Base-by-base conservation (phyloP, 2,888 invertebrate genomes). In the Drosophila vallismaia region DNA sequence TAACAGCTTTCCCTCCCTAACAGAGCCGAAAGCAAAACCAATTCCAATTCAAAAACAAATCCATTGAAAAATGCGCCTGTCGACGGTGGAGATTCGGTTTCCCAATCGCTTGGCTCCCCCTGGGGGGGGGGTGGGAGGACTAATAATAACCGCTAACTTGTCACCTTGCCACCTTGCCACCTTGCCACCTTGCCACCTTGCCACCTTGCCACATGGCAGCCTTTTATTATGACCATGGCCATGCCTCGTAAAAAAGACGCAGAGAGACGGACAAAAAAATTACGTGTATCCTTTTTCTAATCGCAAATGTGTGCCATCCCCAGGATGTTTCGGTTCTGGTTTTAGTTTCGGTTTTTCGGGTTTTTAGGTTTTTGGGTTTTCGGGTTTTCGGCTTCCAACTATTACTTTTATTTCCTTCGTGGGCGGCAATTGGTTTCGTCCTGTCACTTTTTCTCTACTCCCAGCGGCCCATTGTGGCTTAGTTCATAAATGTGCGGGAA, bases 201-300 rank as follows among this genome's bases (percentile, higher is more conserved):
- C 31, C 31, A 9, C 31, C 28, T 10, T 33, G 9, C 7, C 9
- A 33, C 19, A 33, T 33, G 9, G 33, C 9, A 33, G 33, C 28
- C 28, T 28, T 14, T 14, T 6, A 24, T 79, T 83, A 79, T 73
- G 70, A 28, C 28, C 28, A 67, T 58, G 67, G 72, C 46, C 38
- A 45, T 48, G 51, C 58, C 68, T 85, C 79, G 79, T 87, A 84
- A 87, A 86, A 40, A 74, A 63, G 68, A 19, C 19, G 19, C 19
- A 19, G 19, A 19, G 19, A 19, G 19, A 19, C 19, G 66, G 71
- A 86, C 71, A 71, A 9, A 33, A 33, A 33, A 9, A 33, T 81
- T 67, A 83, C 82, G 82, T 83, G 88, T 83, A 86, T 83, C 82
- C 82, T 86, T 83, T 83, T 86, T 86, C 86, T 83, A 83, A 83